Percentiles rank a stretch among this genome's conserved stretches.
phyloP scores from a whole-genome alignment of 2,888 invertebrate species.

The Lasioglossum zephyrum region DNA sequence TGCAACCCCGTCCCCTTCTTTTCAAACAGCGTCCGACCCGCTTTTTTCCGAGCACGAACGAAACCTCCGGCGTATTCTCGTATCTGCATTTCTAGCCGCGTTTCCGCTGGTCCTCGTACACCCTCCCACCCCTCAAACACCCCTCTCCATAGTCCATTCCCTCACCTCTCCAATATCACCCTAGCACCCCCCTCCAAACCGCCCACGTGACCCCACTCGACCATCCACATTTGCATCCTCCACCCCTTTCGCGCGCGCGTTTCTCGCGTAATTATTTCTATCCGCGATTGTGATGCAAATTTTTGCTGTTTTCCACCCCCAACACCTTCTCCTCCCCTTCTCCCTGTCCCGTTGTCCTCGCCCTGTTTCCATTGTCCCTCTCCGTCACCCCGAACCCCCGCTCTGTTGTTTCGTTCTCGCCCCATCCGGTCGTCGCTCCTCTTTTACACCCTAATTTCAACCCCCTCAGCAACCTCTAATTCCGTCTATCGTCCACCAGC shows the following conservation, averaged over 20 bases:
- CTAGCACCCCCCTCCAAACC: background rate
- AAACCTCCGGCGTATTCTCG: constrained; percentile 57
- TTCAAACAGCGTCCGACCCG: constrained; percentile 36
- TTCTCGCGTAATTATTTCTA: constrained; percentile 84
- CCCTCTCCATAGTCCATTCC: background rate
- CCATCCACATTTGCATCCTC: constrained; percentile 73
- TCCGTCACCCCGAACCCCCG: background rate
- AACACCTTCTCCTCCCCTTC: constrained; percentile 6
- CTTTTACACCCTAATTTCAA: constrained; percentile 3
- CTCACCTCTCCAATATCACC: constrained; percentile 15
- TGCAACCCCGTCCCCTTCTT: constrained; percentile 30
- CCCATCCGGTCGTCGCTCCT: background rate
- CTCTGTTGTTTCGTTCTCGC: constrained; percentile 33
- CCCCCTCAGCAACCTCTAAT: constrained; percentile 37
- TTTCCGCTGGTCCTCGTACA: constrained; percentile 67
- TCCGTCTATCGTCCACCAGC: constrained; percentile 10
- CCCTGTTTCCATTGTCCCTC: background rate
- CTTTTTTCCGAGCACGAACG: constrained; percentile 44
- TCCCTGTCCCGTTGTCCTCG: constrained; percentile 5
- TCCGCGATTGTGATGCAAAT: constrained; percentile 84
- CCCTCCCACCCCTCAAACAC: constrained; percentile 23
- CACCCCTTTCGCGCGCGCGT: constrained; percentile 70
- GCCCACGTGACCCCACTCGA: constrained; percentile 23
- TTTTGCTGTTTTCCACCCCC: constrained; percentile 80
- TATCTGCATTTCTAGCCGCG: constrained; percentile 78